Conservation (phyloP, 2,113 vertebrate species). For the Lipophrys pholis region DNA sequence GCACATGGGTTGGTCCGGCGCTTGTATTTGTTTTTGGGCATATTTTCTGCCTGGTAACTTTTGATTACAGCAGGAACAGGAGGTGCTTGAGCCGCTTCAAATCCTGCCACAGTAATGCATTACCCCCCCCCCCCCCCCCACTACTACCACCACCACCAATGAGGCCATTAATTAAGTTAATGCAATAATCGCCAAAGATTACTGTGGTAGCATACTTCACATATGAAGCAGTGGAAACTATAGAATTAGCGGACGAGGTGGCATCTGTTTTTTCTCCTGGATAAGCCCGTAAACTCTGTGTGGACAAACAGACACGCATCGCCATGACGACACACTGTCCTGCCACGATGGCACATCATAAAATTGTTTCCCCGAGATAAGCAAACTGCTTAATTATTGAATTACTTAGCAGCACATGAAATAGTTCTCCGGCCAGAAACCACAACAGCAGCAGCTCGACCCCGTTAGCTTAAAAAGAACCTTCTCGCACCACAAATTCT, state of each 20-base stretch:
- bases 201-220: background rate
- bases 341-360: background rate
- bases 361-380: slow-evolving; percentile 27
- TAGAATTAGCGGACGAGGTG: background rate
- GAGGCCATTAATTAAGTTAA: slow-evolving; percentile 27
- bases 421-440: slow-evolving; percentile 18
- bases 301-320: background rate
- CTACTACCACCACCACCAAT: background rate
- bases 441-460: background rate
- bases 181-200: slow-evolving; percentile 28
- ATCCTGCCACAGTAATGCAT: slow-evolving; percentile 13
- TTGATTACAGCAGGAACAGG: slow-evolving; percentile 44
- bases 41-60: slow-evolving; percentile 42
- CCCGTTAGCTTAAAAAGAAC: no score
- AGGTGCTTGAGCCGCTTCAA: slow-evolving; percentile 4
- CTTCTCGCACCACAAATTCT: no score
- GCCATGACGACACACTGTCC: background rate
- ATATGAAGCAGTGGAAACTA: background rate
- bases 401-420: background rate
- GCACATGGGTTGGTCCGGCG: slow-evolving; percentile 39
- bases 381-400: slow-evolving; percentile 2
- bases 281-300: background rate
- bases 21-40: slow-evolving; percentile 59
- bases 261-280: background rate
- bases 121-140: background rate